phyloP scores from a whole-genome alignment of 2,888 invertebrate genomes.

The Drosophila merina region DNA sequence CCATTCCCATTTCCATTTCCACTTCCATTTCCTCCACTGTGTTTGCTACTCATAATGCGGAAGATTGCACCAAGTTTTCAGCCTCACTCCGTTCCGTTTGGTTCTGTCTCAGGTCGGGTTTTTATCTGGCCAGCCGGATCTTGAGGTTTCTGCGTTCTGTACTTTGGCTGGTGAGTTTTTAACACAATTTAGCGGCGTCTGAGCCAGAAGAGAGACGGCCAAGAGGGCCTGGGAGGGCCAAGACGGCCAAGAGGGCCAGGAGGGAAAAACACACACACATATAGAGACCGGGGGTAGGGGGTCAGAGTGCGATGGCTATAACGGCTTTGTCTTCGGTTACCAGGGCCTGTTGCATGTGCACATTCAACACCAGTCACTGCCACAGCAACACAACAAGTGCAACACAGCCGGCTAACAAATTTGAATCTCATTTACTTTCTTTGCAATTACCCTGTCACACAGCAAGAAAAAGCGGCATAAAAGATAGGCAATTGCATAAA shows the following conservation, averaged over 20 bases:
- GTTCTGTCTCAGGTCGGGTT: slow-evolving; percentile 48
- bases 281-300: slow-evolving; percentile 1
- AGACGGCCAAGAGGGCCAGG: background rate
- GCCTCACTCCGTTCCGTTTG: slow-evolving; percentile 57
- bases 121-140: slow-evolving; percentile 67
- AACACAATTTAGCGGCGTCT: slow-evolving; percentile 74
- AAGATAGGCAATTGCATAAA: too few relatives aligned
- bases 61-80: slow-evolving; percentile 71
- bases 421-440: slow-evolving; percentile 73
- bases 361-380: slow-evolving; percentile 27
- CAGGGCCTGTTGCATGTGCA: slow-evolving; percentile 30
- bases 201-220: slow-evolving; percentile 2
- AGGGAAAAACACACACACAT: slow-evolving; percentile 1
- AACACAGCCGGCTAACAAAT: slow-evolving; percentile 60
- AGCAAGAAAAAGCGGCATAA: background rate
- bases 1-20: slow-evolving; percentile 32
- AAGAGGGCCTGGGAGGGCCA: slow-evolving; percentile 1
- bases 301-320: slow-evolving; percentile 44
- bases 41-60: slow-evolving; percentile 74
- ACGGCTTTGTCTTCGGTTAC: slow-evolving; percentile 65
- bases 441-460: slow-evolving; percentile 52
- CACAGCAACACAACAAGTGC: slow-evolving; percentile 56
- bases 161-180: slow-evolving; percentile 68
- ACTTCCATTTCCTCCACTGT: slow-evolving; percentile 27
- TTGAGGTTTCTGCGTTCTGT: slow-evolving; percentile 80